A percentile compares a stretch with the other conserved stretches of the same genome.
These are phyloP conservation scores for Tricholauxania praeusta DNA, from an alignment of 2,888 invertebrate genomes.

Conservation along the genomic window DNA sequence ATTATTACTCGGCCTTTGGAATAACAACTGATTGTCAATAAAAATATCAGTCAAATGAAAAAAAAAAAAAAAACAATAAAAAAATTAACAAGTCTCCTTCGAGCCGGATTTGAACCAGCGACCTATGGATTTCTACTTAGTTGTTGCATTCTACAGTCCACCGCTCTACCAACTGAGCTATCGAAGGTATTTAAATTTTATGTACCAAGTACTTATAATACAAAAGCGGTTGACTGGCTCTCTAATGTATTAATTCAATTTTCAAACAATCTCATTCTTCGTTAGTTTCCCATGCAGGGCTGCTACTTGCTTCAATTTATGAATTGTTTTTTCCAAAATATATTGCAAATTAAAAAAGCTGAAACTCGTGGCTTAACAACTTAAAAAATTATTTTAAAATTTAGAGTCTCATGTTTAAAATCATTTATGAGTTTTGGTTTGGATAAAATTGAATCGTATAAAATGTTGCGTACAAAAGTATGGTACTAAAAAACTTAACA, in stretches of 20 bases:
- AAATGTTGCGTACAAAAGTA: too few relatives aligned
- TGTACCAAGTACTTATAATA: neutral
- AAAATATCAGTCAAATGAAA: neutral
- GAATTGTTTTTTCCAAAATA: too few relatives aligned
- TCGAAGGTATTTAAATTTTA: conserved; percentile 48
- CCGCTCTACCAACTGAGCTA: conserved; percentile 61
- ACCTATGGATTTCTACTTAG: conserved; percentile 72
- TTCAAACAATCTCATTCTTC: neutral
- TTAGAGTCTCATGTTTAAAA: too few relatives aligned
- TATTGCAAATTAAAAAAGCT: too few relatives aligned
- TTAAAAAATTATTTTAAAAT: too few relatives aligned
- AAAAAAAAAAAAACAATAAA: conserved; percentile 40
- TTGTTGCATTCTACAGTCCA: conserved; percentile 56
- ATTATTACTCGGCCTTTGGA: too few relatives aligned
- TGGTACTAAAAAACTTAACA: too few relatives aligned
- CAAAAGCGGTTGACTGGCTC: neutral
- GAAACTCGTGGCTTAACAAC: too few relatives aligned
- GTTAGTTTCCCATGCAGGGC: neutral
- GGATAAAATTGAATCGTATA: too few relatives aligned
- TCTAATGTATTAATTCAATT: too few relatives aligned
- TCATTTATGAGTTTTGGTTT: too few relatives aligned
- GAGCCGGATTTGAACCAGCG: conserved; percentile 79
- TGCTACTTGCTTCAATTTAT: neutral
- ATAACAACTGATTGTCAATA: too few relatives aligned
- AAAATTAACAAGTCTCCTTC: conserved; percentile 56